A percentile compares a stretch with the other conserved stretches of the same genome.
Conservation (phyloP, 2,797 vertebrate genomes). For the Eulemur rubriventer region DNA sequence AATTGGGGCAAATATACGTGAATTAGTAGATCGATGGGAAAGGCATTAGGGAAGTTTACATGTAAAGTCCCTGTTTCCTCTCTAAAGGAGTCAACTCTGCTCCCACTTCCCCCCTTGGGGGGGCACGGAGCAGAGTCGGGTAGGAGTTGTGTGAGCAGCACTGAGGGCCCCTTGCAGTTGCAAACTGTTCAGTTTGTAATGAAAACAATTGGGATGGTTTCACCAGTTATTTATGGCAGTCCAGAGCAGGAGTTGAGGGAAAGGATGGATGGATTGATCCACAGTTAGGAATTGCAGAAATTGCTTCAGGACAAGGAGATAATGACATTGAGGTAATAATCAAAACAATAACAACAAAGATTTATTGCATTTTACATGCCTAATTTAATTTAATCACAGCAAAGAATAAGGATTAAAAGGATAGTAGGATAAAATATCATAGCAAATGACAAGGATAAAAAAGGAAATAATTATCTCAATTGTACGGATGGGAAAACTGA, state of each 20-base stretch:
- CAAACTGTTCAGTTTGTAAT: not conserved
- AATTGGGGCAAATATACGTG: not conserved
- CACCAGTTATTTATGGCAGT: not conserved
- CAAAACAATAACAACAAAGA: not conserved
- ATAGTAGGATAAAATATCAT: not conserved
- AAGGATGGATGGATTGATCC: not conserved
- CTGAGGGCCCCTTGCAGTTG: not conserved
- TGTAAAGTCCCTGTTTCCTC: not conserved
- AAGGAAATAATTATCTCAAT: not conserved
- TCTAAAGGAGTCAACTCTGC: not conserved
- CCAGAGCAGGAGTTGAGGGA: not conserved
- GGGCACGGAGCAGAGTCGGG: not conserved
- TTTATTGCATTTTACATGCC: not conserved
- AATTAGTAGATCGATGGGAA: not conserved
- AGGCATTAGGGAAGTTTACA: not conserved
- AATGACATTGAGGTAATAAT: not conserved
- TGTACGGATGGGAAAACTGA: not conserved
- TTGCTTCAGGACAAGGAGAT: not conserved
- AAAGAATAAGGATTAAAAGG: not conserved
- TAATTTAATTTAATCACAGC: slow-evolving; percentile 28
- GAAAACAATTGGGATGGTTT: not conserved
- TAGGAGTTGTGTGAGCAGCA: not conserved
- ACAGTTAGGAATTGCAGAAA: not conserved
- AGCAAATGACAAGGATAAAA: slow-evolving; percentile 10
- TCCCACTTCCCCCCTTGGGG: no score